Percentiles rank a stretch among this genome's conserved stretches.
Evolutionary conservation across 2,113 vertebrate genomes (phyloP).

Genomic region (Arenaria interpres): DNA sequence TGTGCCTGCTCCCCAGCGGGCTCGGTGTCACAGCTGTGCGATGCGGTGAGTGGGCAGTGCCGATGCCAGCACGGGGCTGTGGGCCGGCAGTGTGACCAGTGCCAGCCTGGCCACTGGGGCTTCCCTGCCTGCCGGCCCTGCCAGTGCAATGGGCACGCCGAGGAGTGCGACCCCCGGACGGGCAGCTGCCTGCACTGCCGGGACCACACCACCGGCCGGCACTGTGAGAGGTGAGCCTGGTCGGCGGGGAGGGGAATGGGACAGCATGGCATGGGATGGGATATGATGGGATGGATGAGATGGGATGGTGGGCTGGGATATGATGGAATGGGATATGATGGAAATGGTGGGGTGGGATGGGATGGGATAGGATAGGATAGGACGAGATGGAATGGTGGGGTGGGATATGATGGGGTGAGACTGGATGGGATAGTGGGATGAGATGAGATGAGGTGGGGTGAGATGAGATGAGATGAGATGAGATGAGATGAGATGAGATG

Average conservation of each 20-base stretch:
- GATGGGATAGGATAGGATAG: not conserved
- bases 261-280: not conserved
- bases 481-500: not conserved
- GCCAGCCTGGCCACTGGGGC: constrained; percentile 90
- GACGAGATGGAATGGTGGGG: not conserved
- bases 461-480: no score
- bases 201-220: constrained; percentile 78
- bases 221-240: constrained; percentile 74
- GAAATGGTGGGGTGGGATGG: not conserved
- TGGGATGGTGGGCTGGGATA: not conserved
- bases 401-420: not conserved
- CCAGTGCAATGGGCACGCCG: constrained; percentile 86
- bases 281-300: not conserved
- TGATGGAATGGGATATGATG: not conserved
- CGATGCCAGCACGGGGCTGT: constrained; percentile 67
- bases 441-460: not conserved
- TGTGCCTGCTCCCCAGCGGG: constrained; percentile 82
- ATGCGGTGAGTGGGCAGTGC: constrained; percentile 82
- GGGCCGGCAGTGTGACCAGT: constrained; percentile 81
- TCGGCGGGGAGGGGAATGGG: not conserved
- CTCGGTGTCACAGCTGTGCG: constrained; percentile 76
- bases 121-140: constrained; percentile 89
- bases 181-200: constrained; percentile 87
- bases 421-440: not conserved
- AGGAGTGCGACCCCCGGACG: constrained; percentile 82